Conservation (phyloP, 1,140 invertebrate genomes). For the Cydia pomonella region DNA sequence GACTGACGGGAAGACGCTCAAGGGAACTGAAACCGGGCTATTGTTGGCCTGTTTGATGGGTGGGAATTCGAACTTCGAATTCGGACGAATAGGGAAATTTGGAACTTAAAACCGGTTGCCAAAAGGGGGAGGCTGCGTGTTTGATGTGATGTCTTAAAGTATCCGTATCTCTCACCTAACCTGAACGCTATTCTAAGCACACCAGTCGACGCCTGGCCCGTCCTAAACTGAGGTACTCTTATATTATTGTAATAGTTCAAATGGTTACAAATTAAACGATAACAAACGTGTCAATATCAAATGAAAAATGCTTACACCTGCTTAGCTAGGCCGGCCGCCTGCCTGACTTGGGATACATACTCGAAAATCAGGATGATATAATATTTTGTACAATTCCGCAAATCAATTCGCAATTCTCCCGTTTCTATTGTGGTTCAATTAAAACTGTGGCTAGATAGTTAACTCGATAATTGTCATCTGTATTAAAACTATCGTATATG, state of each 20-base stretch:
- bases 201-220: constrained; percentile 80
- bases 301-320: constrained; percentile 77
- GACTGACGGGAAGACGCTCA: constrained; percentile 57
- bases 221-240: constrained; percentile 78
- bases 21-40: constrained; percentile 75
- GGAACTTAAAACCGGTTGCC: constrained; percentile 73
- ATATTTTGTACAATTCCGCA: constrained; percentile 67
- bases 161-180: constrained; percentile 64
- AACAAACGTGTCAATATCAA: constrained; percentile 77
- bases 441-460: constrained; percentile 69
- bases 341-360: constrained; percentile 60
- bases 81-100: constrained; percentile 56
- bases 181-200: constrained; percentile 69
- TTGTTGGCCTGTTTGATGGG: constrained; percentile 58
- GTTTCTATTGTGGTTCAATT: constrained; percentile 71
- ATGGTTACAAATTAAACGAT: constrained; percentile 78
- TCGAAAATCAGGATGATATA: constrained; percentile 70
- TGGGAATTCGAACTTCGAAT: constrained; percentile 38
- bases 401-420: constrained; percentile 65
- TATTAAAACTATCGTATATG: constrained; percentile 78
- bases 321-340: constrained; percentile 74
- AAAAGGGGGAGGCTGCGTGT: constrained; percentile 70
- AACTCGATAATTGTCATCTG: constrained; percentile 65
- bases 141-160: constrained; percentile 65
- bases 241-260: constrained; percentile 78